A percentile compares a stretch with the other conserved stretches of the same genome.
These are phyloP conservation scores for Himantopus leucocephalus DNA, from an alignment of 2,113 vertebrate species.

Conservation along the genomic window DNA sequence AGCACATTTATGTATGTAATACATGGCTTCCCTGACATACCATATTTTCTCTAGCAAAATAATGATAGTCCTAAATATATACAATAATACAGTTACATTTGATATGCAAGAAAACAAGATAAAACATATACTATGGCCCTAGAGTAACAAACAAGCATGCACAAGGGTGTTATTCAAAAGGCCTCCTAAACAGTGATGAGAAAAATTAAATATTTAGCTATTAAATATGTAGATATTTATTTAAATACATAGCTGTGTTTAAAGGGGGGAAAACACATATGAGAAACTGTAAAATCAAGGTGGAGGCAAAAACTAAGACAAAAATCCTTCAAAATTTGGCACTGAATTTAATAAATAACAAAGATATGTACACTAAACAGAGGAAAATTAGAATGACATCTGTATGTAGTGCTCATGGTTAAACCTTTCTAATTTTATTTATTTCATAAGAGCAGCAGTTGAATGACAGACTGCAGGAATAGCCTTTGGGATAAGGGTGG, in stretches of 20 bases:
- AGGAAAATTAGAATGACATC: background rate
- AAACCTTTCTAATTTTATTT: background rate
- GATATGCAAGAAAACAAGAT: background rate
- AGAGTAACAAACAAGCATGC: background rate
- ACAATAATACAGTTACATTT: background rate
- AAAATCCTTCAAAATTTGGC: background rate
- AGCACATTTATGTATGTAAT: background rate
- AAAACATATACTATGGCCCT: rapidly evolving
- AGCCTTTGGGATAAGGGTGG: background rate
- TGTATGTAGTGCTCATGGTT: background rate
- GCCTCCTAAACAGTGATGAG: background rate
- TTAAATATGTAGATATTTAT: background rate
- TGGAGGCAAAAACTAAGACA: background rate
- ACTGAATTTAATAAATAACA: background rate
- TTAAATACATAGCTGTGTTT: background rate
- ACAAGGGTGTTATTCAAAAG: background rate
- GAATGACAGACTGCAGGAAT: background rate
- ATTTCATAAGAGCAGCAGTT: background rate
- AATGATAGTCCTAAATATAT: background rate
- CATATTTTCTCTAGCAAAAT: background rate
- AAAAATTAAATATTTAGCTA: background rate
- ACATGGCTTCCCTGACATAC: background rate
- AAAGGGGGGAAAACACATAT: background rate
- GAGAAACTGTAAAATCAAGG: background rate
- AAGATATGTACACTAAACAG: background rate